Percentiles rank a stretch among this genome's conserved stretches.
These are phyloP conservation scores for Melanocharis versteri DNA, from an alignment of 2,113 vertebrate species.

Conservation along the genomic window DNA sequence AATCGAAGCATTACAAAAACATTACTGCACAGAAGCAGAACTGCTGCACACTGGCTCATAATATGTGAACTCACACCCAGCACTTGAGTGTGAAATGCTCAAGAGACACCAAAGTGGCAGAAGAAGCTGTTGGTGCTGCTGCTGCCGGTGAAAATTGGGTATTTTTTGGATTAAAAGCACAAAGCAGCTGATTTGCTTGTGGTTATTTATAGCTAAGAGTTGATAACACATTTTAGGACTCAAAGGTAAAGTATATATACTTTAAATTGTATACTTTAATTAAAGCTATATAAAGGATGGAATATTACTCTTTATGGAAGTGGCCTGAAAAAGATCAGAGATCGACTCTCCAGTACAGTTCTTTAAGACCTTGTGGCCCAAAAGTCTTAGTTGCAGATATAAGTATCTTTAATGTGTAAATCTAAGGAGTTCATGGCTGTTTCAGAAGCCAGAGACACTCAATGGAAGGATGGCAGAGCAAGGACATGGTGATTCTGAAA, in stretches of 20 bases:
- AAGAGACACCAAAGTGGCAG: background rate
- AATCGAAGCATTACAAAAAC: background rate
- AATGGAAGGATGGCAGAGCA: accelerated
- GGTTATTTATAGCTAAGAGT: background rate
- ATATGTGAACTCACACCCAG: too few species aligned
- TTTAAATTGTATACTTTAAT: background rate
- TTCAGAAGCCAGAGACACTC: background rate
- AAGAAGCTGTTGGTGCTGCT: background rate
- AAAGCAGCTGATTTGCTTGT: background rate
- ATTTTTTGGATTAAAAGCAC: background rate
- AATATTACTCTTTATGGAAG: background rate
- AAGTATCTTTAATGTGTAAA: background rate
- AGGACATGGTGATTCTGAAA: background rate
- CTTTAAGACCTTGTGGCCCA: background rate
- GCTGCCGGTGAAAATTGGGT: background rate
- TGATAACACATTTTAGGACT: background rate
- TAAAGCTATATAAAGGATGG: background rate
- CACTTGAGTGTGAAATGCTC: background rate
- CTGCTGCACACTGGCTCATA: background rate
- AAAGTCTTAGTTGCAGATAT: background rate
- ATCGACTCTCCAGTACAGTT: background rate
- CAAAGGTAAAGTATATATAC: background rate
- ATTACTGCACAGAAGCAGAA: background rate
- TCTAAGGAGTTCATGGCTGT: background rate
- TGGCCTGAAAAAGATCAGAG: background rate